Evolutionary conservation across 2,888 invertebrate species (phyloP).

Genomic region (Patella pellucida): DNA sequence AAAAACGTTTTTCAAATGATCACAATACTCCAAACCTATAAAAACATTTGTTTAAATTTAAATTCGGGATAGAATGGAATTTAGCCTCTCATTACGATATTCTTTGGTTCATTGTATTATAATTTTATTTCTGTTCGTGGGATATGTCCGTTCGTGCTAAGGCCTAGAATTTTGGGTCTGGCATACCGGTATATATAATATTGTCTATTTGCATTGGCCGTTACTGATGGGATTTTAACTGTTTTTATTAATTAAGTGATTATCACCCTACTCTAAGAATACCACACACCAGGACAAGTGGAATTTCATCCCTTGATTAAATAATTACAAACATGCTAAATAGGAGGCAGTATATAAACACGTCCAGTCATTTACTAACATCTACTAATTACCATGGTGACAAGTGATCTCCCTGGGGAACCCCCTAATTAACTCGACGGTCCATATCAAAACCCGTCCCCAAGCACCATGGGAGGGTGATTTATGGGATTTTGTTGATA

Average conservation of each 20-base stretch:
- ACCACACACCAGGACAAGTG: slow-evolving; percentile 7
- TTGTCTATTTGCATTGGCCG: not conserved
- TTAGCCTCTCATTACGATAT: too few species aligned
- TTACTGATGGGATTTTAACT: not conserved
- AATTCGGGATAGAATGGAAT: too few species aligned
- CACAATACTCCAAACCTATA: too few species aligned
- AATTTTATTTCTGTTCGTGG: too few species aligned
- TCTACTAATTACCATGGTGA: not conserved
- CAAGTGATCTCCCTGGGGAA: not conserved
- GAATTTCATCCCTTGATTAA: not conserved
- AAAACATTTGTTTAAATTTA: too few species aligned
- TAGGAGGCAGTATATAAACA: not conserved
- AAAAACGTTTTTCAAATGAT: too few species aligned
- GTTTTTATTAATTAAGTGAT: not conserved
- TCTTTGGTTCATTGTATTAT: too few species aligned
- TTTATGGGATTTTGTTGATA: slow-evolving; percentile 1
- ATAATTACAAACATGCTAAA: slow-evolving; percentile 1
- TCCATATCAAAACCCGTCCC: not conserved
- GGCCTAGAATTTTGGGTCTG: too few species aligned
- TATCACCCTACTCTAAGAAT: not conserved
- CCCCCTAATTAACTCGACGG: not conserved
- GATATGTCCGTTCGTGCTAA: too few species aligned
- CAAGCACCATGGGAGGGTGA: not conserved
- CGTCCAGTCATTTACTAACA: not conserved
- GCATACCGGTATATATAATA: too few species aligned